Percentiles rank a stretch among this genome's conserved stretches.
phyloP scores from a whole-genome alignment of 2,888 invertebrate genomes.

The Ariolimax columbianus region DNA sequence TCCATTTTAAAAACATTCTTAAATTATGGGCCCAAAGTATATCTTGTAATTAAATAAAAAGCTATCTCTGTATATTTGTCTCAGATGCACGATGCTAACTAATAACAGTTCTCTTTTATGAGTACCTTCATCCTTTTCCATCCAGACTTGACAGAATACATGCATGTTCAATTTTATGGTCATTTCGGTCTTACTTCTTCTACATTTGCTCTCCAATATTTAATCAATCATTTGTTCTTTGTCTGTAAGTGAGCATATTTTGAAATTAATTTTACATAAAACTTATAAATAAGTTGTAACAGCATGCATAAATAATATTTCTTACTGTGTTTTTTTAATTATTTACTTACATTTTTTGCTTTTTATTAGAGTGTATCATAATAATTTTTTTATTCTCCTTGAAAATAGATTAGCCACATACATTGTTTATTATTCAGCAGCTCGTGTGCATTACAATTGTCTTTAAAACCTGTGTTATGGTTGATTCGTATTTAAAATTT shows the following conservation, averaged over 20 bases:
- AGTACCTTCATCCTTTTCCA: neutral
- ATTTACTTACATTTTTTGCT: conserved; percentile 47
- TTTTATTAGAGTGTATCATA: conserved; percentile 35
- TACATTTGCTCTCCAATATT: neutral
- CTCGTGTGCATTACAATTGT: neutral
- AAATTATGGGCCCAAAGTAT: neutral
- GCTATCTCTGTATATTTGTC: neutral
- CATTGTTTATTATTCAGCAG: neutral
- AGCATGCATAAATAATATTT: conserved; percentile 20
- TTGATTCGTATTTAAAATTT: conserved; percentile 60
- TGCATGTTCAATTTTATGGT: conserved; percentile 25
- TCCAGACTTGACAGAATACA: neutral
- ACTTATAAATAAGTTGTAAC: neutral
- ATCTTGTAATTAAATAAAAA: neutral
- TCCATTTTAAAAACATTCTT: neutral
- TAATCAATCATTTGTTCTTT: conserved; percentile 7
- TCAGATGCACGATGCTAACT: conserved; percentile 17
- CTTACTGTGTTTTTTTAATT: conserved; percentile 33
- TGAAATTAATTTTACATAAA: neutral
- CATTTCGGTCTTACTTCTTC: neutral
- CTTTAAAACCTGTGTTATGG: conserved; percentile 39
- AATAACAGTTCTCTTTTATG: neutral
- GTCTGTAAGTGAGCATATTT: conserved; percentile 5
- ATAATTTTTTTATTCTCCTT: neutral
- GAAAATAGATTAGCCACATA: neutral